Conservation (phyloP, 2,797 vertebrate genomes). For the Acipenser oxyrinchus region DNA sequence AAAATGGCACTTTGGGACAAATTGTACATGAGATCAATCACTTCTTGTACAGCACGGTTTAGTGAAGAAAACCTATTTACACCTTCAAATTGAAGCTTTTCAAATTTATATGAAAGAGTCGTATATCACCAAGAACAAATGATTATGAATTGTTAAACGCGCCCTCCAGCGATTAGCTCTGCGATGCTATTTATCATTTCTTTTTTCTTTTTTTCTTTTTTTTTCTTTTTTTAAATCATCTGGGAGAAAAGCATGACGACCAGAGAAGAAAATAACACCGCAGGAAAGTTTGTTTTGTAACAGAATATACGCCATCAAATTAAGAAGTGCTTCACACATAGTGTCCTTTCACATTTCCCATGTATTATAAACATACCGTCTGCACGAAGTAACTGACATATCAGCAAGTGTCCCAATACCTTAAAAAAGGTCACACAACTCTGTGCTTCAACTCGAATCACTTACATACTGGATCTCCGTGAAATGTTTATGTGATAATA, state of each 20-base stretch:
- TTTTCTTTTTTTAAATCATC: conserved; percentile 52
- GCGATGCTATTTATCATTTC: conserved; percentile 73
- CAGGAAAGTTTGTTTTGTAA: conserved; percentile 60
- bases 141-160: conserved; percentile 78
- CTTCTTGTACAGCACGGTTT: conserved; percentile 71
- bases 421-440: background rate
- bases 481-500: no score
- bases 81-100: conserved; percentile 77
- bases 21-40: conserved; percentile 78
- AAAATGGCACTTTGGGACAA: conserved; percentile 76
- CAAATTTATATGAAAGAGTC: conserved; percentile 71
- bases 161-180: conserved; percentile 71
- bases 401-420: conserved; percentile 7
- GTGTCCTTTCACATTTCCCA: conserved; percentile 30
- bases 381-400: conserved; percentile 24
- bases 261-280: conserved; percentile 36
- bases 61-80: conserved; percentile 69
- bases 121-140: conserved; percentile 80
- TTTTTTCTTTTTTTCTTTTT: conserved; percentile 46
- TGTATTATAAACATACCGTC: conserved; percentile 28
- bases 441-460: no score
- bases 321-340: conserved; percentile 29
- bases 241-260: conserved; percentile 34
- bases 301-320: conserved; percentile 49
- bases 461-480: no score